Evolutionary conservation across 2,888 invertebrate species (phyloP), one percentile per base, ranked within the genome.

Genomic region (Protophormia terraenovae): DNA sequence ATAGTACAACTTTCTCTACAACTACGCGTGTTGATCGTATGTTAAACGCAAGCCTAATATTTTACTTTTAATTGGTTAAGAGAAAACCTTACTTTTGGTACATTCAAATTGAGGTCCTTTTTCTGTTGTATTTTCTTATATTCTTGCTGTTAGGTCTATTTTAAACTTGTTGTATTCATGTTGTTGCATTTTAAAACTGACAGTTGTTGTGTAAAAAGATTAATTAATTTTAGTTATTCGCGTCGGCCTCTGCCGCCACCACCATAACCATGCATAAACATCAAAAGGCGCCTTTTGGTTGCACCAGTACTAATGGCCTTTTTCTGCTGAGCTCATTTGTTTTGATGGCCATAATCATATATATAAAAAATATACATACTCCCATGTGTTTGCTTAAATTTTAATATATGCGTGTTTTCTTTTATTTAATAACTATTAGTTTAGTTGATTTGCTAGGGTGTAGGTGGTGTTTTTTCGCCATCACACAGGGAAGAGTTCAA

Each of bases 181-280:
- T 35, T 64, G 22, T 50, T 64, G 55, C 55, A 55, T 47, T 47
- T 62, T 27, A 60, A 24, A 62, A 60, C 78, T 71, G 69, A 71
- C 69, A 78, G 69, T 78, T 78, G 69, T 71, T 78, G 60, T 62
- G 71, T 71, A 78, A 78, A 77, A 71, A 71, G 62, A 78, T 78
- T 78, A 71, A 78, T 78, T 78, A 71, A 71, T 62, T 14, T 60
- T 62, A 62, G 35, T 22, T 32, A 32, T 60, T 67, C 27, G 22
- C 32, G 19, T 32, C 53, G 32, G 38, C 35, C 22, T 8, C 53
- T 38, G 62, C 32, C 71, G 66, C 41, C 55, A 27, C 41, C 55
- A 27, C 58, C 66, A 29, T 47, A 22, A 41, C 32, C 14, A 50
- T 50, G 50, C 62, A 71, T 41, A 76, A 66, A 76, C 60, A 78